Conservation (phyloP, 2,797 vertebrate genomes). For the Dicrostonyx torquatus region DNA sequence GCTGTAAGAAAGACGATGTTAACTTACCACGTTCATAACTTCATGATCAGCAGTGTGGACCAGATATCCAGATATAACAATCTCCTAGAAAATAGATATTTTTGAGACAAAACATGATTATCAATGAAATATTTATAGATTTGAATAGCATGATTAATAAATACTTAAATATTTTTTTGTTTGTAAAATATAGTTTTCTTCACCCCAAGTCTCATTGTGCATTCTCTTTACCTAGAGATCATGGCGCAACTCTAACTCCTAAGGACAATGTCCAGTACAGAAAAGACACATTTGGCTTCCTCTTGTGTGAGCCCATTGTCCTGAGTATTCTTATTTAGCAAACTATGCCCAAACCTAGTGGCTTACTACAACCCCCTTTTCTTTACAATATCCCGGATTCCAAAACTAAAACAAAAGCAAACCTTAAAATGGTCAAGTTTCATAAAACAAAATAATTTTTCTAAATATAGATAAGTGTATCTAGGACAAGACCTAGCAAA, state of each 20-base stretch:
- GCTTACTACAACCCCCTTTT: neutral
- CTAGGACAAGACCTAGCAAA: neutral
- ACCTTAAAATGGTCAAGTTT: slow-evolving; percentile 33
- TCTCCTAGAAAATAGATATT: slow-evolving; percentile 12
- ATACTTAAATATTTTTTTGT: neutral
- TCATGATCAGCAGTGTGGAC: neutral
- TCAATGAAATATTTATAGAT: slow-evolving; percentile 32
- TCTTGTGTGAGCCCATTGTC: neutral
- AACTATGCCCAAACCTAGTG: neutral
- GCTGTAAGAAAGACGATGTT: slow-evolving; percentile 7
- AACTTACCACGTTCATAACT: neutral
- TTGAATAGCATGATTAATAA: slow-evolving; percentile 17
- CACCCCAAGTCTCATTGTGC: neutral
- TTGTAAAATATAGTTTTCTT: slow-evolving; percentile 43
- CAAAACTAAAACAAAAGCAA: slow-evolving; percentile 27
- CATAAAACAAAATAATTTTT: neutral
- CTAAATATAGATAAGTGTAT: neutral
- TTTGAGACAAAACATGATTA: slow-evolving; percentile 19
- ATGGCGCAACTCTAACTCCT: neutral
- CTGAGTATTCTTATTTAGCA: neutral
- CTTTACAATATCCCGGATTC: neutral
- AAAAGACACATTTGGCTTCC: neutral
- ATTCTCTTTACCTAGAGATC: neutral
- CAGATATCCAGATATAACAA: neutral
- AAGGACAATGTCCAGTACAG: neutral